These are phyloP conservation scores for Boleophthalmus pectinirostris DNA, from an alignment of 2,113 vertebrate species.

Conservation along the genomic window DNA sequence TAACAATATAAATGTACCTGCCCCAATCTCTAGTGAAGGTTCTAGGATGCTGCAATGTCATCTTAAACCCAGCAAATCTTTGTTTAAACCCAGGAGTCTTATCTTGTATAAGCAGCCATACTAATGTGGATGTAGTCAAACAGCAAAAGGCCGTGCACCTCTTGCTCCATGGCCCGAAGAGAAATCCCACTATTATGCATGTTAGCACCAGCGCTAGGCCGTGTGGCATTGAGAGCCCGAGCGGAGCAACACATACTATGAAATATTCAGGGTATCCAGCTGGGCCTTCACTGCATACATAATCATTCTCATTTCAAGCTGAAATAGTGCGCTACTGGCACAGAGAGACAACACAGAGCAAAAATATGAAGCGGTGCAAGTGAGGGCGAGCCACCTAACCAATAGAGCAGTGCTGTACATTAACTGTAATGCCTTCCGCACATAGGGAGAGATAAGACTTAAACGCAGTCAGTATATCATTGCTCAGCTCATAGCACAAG, in stretches of 20 bases:
- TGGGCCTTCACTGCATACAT: slow-evolving; percentile 79
- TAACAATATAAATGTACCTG: not conserved
- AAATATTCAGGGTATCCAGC: slow-evolving; percentile 81
- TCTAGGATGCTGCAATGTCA: not conserved
- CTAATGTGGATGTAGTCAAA: slow-evolving; percentile 12
- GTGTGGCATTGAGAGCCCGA: slow-evolving; percentile 67
- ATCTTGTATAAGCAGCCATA: slow-evolving; percentile 17
- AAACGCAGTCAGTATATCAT: slow-evolving; percentile 79
- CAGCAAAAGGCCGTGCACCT: slow-evolving; percentile 42
- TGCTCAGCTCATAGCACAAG: slow-evolving; percentile 74
- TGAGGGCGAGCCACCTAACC: slow-evolving; percentile 70
- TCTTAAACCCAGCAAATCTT: not conserved
- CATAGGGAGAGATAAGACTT: slow-evolving; percentile 72
- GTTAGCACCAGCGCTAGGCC: slow-evolving; percentile 58
- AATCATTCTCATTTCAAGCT: slow-evolving; percentile 76
- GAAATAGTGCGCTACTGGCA: slow-evolving; percentile 43
- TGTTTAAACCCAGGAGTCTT: not conserved
- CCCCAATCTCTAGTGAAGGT: not conserved
- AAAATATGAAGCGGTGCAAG: slow-evolving; percentile 65
- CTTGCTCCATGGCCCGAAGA: slow-evolving; percentile 45
- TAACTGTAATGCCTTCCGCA: slow-evolving; percentile 77
- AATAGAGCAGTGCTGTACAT: slow-evolving; percentile 68
- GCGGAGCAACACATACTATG: slow-evolving; percentile 72
- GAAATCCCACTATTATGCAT: slow-evolving; percentile 63
- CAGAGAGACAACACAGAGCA: slow-evolving; percentile 50